These are phyloP conservation scores for Erythrolamprus reginae DNA, from an alignment of 2,113 vertebrate genomes.

Conservation along the genomic window DNA sequence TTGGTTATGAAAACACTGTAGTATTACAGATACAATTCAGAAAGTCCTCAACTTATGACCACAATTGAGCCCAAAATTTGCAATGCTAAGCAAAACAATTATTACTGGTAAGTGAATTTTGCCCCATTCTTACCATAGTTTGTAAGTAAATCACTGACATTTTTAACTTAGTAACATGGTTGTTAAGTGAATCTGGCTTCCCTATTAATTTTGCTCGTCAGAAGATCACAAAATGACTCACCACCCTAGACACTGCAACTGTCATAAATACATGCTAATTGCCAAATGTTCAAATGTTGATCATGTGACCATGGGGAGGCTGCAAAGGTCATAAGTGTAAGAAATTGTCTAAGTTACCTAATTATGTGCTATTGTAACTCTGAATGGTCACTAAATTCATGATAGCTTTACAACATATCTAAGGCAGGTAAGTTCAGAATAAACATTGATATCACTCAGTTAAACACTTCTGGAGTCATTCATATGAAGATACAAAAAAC, in stretches of 20 bases:
- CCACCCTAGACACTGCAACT: background rate
- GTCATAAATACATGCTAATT: background rate
- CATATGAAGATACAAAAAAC: background rate
- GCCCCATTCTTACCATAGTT: background rate
- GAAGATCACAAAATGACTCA: background rate
- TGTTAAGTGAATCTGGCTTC: background rate
- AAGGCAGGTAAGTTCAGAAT: background rate
- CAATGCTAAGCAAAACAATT: background rate
- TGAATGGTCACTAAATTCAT: background rate
- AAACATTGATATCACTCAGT: background rate
- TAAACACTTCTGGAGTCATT: background rate
- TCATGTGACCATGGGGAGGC: background rate
- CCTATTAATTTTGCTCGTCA: background rate
- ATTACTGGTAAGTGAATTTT: background rate
- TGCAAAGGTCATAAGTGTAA: background rate
- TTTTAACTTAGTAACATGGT: background rate
- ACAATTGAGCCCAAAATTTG: background rate
- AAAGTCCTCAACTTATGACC: background rate
- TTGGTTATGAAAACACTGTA: background rate
- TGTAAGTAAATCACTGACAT: background rate
- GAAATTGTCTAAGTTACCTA: background rate
- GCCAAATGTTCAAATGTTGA: background rate
- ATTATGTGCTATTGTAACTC: background rate
- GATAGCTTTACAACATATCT: background rate
- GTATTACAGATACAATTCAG: background rate